Conservation (phyloP, 2,888 invertebrate species). For the Drosophila algonquin region DNA sequence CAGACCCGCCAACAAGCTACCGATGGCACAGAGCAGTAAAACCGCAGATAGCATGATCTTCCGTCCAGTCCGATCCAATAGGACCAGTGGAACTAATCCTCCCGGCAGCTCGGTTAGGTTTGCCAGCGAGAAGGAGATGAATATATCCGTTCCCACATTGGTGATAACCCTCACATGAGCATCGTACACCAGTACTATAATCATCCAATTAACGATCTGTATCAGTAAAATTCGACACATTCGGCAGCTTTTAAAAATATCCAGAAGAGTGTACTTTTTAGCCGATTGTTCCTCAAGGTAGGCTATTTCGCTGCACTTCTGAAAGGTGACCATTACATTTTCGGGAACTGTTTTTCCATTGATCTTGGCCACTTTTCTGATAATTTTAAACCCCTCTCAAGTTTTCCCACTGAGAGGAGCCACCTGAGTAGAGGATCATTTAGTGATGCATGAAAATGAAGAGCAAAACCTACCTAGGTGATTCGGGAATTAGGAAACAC, state of each 20-base stretch:
- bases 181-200: constrained; percentile 92
- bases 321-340: constrained; percentile 88
- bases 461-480: constrained; percentile 87
- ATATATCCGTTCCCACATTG: constrained; percentile 90
- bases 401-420: constrained; percentile 92
- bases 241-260: constrained; percentile 90
- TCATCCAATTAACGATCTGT: constrained; percentile 92
- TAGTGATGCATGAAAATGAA: background rate
- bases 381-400: constrained; percentile 89
- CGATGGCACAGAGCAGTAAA: constrained; percentile 90
- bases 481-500: constrained; percentile 92
- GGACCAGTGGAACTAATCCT: constrained; percentile 91
- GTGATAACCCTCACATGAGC: constrained; percentile 94
- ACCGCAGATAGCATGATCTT: constrained; percentile 92
- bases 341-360: constrained; percentile 90
- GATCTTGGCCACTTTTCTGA: constrained; percentile 90
- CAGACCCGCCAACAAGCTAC: constrained; percentile 90
- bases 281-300: constrained; percentile 88
- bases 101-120: constrained; percentile 93
- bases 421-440: constrained; percentile 85
- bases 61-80: constrained; percentile 90
- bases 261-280: constrained; percentile 89
- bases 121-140: constrained; percentile 92
- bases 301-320: constrained; percentile 86
- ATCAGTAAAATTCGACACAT: constrained; percentile 87